A percentile compares a stretch with the other conserved stretches of the same genome.
These are phyloP conservation scores for Plutella xylostella DNA, from an alignment of 2,888 invertebrate species.

Conservation along the genomic window DNA sequence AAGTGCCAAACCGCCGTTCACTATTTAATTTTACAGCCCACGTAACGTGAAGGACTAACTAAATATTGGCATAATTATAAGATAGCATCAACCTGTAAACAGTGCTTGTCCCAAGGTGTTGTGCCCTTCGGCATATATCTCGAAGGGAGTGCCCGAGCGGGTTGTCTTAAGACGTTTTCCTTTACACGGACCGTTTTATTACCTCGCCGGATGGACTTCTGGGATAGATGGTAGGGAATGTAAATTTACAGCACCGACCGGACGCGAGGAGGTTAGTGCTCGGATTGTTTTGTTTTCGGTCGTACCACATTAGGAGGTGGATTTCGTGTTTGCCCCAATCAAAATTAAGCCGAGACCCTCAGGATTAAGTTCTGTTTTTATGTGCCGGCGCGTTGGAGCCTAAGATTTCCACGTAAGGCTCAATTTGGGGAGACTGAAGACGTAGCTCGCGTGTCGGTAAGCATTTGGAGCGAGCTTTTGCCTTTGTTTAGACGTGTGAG, in stretches of 20 bases:
- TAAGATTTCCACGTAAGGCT: slow-evolving; percentile 4
- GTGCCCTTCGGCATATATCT: slow-evolving; percentile 57
- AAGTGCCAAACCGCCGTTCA: slow-evolving; percentile 2
- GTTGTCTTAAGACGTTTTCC: slow-evolving; percentile 49
- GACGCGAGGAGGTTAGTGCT: slow-evolving; percentile 62
- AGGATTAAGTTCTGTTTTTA: neutral
- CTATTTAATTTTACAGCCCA: slow-evolving; percentile 6
- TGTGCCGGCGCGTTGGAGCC: neutral
- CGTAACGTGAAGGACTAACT: slow-evolving; percentile 25
- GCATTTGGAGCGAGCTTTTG: slow-evolving; percentile 35
- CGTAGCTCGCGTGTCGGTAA: slow-evolving; percentile 51
- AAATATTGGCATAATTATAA: slow-evolving; percentile 68
- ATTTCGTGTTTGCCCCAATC: neutral
- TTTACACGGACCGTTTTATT: slow-evolving; percentile 65
- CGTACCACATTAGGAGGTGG: slow-evolving; percentile 38
- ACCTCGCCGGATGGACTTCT: slow-evolving; percentile 64
- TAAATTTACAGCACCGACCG: slow-evolving; percentile 68
- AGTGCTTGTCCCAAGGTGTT: slow-evolving; percentile 37
- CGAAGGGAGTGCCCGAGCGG: slow-evolving; percentile 29
- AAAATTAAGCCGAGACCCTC: neutral
- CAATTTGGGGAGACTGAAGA: slow-evolving; percentile 32
- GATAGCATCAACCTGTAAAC: slow-evolving; percentile 64
- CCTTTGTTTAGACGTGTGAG: slow-evolving; percentile 61
- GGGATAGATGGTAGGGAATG: slow-evolving; percentile 67
- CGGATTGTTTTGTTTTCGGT: slow-evolving; percentile 66